Base-by-base conservation (phyloP, 2,113 vertebrate genomes). In the Coturnix japonica region DNA sequence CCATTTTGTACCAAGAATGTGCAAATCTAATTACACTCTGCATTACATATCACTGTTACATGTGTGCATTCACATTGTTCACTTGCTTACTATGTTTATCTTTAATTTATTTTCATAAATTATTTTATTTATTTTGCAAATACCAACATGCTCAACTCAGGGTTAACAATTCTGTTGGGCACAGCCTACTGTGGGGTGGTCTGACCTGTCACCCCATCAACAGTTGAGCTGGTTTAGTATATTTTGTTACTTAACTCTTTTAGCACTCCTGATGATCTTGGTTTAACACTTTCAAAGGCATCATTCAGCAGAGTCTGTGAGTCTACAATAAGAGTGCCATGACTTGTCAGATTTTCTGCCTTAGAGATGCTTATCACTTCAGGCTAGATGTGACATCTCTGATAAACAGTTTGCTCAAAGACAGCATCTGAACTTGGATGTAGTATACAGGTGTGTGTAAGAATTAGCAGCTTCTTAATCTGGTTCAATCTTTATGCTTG, bases 221-320 rank as follows among this genome's bases (percentile, higher is more conserved):
- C 0, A 4, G 23, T 1, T 59, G 37, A 54, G 33, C 23, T 46
- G 5, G 1, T 59, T 54, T 35, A 21, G 11, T 63, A 6, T 16
- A 44, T 71, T 70, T 59, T n/a, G 7, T 78, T 75, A 21, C 20
- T 26, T 12, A n/a, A 8, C 23, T 81, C 49, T 67, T 18, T 59
- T 63, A 71, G 47, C 15, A 18, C 6, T 49, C 37, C 17, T 53
- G 51, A 18, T 70, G 20, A 44, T 13, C 6, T 14, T 47, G 37
- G 2, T 41, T 71, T 12, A 11, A 70, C 33, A 30, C 85, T 78
- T 71, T 30, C 33, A 81, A 59, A 63, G 8, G 22, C 0, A 1
- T 77, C 60, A 7, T 9, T 57, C 61, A 59, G 26, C 30, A 53
- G 44, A 13, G 13, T 44, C 47, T 67, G 33, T 41, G 43, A 33